phyloP scores from a whole-genome alignment of 1,140 invertebrate genomes.

The Antheraea mylitta region DNA sequence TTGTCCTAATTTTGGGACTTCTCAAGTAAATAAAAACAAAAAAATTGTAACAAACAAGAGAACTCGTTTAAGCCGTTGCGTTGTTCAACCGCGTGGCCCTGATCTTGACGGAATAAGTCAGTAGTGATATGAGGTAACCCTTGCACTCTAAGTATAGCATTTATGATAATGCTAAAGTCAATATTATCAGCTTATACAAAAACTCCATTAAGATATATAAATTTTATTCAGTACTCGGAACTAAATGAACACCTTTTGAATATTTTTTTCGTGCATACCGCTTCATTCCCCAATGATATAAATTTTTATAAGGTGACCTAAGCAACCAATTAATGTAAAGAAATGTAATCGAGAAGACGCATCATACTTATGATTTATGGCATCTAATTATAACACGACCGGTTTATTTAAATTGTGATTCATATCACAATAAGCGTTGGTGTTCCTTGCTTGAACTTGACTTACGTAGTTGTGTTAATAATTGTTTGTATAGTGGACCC shows the following conservation, averaged over 20 bases:
- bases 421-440: conserved; percentile 25
- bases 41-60: neutral
- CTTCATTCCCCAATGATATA: neutral
- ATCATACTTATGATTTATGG: conserved; percentile 28
- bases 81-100: conserved; percentile 60
- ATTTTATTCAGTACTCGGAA: too few relatives aligned
- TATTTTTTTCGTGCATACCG: too few relatives aligned
- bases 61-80: conserved; percentile 25
- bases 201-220: too few relatives aligned
- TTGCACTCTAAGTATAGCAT: neutral
- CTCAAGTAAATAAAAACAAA: neutral
- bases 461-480: neutral
- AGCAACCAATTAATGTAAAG: neutral
- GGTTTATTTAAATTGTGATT: conserved; percentile 25
- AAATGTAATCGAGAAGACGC: conserved; percentile 13
- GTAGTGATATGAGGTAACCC: neutral
- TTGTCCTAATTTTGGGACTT: neutral
- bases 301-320: neutral
- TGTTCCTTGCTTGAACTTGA: conserved; percentile 24
- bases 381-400: conserved; percentile 19
- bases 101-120: conserved; percentile 57
- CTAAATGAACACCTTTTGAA: too few relatives aligned
- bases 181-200: neutral
- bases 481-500: neutral
- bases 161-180: neutral